Evolutionary conservation across 2,113 vertebrate species (phyloP), one percentile per base, ranked within the genome.

Genomic region (Corythornis vintsioides): DNA sequence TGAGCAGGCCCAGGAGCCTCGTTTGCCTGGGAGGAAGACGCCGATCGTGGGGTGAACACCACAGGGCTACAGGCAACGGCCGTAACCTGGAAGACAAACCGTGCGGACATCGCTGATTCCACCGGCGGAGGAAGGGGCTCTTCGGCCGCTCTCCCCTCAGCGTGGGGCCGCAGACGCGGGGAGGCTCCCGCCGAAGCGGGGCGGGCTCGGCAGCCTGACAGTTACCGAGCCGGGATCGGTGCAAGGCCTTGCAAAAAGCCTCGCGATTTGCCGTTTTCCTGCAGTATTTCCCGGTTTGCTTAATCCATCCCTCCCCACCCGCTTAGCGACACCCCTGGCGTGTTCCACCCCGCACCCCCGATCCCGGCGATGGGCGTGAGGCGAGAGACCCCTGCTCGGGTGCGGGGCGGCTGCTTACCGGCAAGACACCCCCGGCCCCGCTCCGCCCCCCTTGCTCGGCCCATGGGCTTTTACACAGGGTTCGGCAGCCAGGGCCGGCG

Each of bases 51-150:
- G 22, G 14, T 2, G 3, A 55, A 35, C 65, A 47, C 15, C 22
- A 19, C 31, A 12, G 20, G 19, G 13, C 13, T 19, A 74, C 50
- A 3, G 28, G 25, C 16, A 55, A 67, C 28, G n/a, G 9, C 55
- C 5, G 18, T 2, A 13, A 57, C n/a, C 83, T 77, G 83, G 9
- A 73, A 66, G 16, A 26, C 40, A 71, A 33, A 64, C 19, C 4
- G 24, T 1, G 43, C 13, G 18, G 12, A 6, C 6, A 0, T 0
- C 4, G 13, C 15, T 13, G 19, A 28, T 18, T 56, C 10, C 21
- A 9, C 5, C 6, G 6, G 65, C 3, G 63, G 7, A 25, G 9
- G 38, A 3, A 2, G 95, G 61, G n/a, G 7, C 0, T 6, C 31
- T 12, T 2, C 1, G 11, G 4, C 2, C 4, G 7, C 12, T 6